Conservation (phyloP, 2,113 vertebrate species). For the Atherinomorus stipes region DNA sequence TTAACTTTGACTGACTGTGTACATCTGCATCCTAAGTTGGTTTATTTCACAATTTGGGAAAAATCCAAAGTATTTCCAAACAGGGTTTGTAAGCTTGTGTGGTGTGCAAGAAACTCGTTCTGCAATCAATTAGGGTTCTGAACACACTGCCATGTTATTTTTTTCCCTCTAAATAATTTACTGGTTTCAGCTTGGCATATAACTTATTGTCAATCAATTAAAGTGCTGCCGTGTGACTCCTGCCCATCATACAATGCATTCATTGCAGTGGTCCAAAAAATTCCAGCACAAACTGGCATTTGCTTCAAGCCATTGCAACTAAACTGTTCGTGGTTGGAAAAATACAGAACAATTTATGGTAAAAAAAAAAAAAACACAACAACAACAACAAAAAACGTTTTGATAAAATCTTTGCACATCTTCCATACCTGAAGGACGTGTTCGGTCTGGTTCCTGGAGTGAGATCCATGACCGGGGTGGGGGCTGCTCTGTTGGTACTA, state of each 20-base stretch:
- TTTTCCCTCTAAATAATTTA: background rate
- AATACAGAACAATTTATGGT: background rate
- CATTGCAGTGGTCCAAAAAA: background rate
- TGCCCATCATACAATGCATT: background rate
- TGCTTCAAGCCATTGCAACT: background rate
- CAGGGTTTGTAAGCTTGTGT: no score
- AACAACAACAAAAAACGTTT: background rate
- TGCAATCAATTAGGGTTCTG: no score
- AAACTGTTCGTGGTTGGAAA: background rate
- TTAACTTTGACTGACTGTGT: no score
- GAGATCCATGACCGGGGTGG: slow-evolving; percentile 97
- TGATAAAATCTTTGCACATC: background rate
- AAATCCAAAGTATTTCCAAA: no score
- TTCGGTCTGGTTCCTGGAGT: slow-evolving; percentile 93
- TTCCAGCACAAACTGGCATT: background rate
- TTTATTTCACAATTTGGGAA: no score
- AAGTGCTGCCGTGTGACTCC: background rate
- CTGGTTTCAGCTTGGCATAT: background rate
- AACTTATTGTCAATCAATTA: background rate
- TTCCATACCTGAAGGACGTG: slow-evolving; percentile 88
- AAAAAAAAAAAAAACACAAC: background rate
- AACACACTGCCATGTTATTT: background rate
- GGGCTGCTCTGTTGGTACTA: slow-evolving; percentile 94
- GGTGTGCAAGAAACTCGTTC: no score
- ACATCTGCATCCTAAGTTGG: no score